Evolutionary conservation across 2,113 vertebrate species (phyloP), one percentile per base, ranked within the genome.

Genomic region (Ursus arctos): DNA sequence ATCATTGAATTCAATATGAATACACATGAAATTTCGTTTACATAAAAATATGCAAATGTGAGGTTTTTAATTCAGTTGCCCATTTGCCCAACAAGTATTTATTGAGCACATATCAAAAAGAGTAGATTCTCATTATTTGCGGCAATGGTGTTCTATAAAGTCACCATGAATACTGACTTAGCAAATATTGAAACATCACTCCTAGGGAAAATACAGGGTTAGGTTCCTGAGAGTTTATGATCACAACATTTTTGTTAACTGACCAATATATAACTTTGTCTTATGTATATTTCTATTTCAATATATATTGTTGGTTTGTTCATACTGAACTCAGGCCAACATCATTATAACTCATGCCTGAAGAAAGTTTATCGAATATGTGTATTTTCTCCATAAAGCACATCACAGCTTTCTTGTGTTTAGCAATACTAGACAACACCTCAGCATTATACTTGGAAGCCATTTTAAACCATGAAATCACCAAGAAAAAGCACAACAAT

Each of bases 241-340:
- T 13, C 49, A 93, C 51, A 88, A 88, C 1, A 77, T 51, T 91
- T 74, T 94, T 33, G 94, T 89, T 53, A 92, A 57, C 40, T 43
- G 24, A 85, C 67, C 53, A 88, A 24, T 74, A 59, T 1, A 83
- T 33, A 84, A 80, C 14, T 74, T 87, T 57, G 3, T 84, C 91
- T 93, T 74, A 87, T 74, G 16, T 72, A 21, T n/a, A 15, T 86
- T 86, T 67, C 49, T 49, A 22, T 93, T 96, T 69, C 89, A 77
- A 9, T 94, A 79, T 65, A 55, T 49, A 79, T 63, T 36, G 36
- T 81, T 86, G 59, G 85, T 63, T 91, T 16, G 9, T 74, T 92
- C 67, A 59, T 22, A 84, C 12, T 85, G 55, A 81, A 26, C 22
- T 80, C 33, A 31, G 16, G 31, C 4, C 40, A 74, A 47, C 18